Evolutionary conservation across 2,797 vertebrate species (phyloP), one percentile per base, ranked within the genome.

Genomic region (Crocodylus rhombifer): DNA sequence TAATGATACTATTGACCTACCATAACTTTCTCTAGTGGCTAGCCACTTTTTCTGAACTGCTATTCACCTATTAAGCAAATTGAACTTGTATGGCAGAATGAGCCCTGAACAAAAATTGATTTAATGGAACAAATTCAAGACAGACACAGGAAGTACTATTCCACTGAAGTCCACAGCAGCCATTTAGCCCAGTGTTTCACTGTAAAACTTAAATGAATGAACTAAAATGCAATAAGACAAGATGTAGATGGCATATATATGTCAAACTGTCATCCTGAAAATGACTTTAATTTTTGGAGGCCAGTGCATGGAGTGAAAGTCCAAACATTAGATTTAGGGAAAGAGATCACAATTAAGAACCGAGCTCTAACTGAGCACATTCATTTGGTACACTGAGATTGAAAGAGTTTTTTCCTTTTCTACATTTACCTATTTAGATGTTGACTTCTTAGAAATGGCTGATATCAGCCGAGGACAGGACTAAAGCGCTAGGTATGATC

Each of bases 381-480:
- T 93, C 64, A 65, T 94, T 88, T 96, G 60, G 26, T 75, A 95
- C 79, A 90, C 75, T 86, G 67, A 77, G 73, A 88, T 91, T 95
- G 87, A 88, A 88, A 92, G n/a, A 33, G 6, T 55, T 92, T 90
- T 89, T 95, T 64, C 25, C 78, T 92, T 83, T 95, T 91, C 64
- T 90, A 86, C 21, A 9, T 5, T 88, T 79, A 91, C 42, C 7
- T 95, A 82, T 23, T 62, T 67, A 77, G 18, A 4, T 6, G 0
- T 6, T 5, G 14, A 2, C 21, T 92, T 51, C 18, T 91, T 84
- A 88, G 82, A 93, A 96, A 81, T 81, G 81, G 96, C 84, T 89
- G 76, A 96, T 26, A 65, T 28, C 61, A 73, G 83, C 89, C 92
- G 92, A 93, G 90, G 93, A 88, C 65, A 86, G 82, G 94, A 93